A percentile compares a stretch with the other conserved stretches of the same genome.
Evolutionary conservation across 1,140 invertebrate species (phyloP).

Genomic region (Aphelenchoides avenae): DNA sequence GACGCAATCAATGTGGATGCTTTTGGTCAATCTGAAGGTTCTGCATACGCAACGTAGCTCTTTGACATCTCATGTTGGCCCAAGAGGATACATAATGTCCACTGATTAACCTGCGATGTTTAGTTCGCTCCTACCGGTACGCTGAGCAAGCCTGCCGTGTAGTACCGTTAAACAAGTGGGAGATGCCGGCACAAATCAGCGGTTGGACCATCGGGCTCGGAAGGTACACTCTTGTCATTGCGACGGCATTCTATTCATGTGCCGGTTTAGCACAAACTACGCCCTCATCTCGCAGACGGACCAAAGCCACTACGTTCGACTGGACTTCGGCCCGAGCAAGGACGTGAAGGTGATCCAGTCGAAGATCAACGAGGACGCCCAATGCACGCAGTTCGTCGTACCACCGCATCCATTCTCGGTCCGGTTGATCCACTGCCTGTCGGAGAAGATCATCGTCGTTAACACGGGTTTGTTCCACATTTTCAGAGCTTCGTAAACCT

Average conservation of each 20-base stretch:
- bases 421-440: conserved; percentile 27
- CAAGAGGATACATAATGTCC: not conserved
- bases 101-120: conserved; percentile 16
- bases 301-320: conserved; percentile 28
- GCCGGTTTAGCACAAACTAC: conserved; percentile 1
- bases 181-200: conserved; percentile 48
- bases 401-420: conserved; percentile 19
- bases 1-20: too few species aligned
- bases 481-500: not conserved
- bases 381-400: conserved; percentile 26
- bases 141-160: conserved; percentile 19
- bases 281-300: conserved; percentile 29
- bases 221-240: not conserved
- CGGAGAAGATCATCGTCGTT: conserved; percentile 31
- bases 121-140: conserved; percentile 48
- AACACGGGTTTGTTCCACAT: conserved; percentile 30
- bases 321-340: conserved; percentile 39
- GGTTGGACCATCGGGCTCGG: conserved; percentile 42
- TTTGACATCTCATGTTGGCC: conserved; percentile 6
- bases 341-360: conserved; percentile 16
- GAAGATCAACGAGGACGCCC: conserved; percentile 13
- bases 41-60: too few species aligned
- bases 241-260: conserved; percentile 2
- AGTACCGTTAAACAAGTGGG: conserved; percentile 47
- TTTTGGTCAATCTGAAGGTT: too few species aligned